phyloP scores from a whole-genome alignment of 2,113 vertebrate genomes.

The Nettapus auritus region DNA sequence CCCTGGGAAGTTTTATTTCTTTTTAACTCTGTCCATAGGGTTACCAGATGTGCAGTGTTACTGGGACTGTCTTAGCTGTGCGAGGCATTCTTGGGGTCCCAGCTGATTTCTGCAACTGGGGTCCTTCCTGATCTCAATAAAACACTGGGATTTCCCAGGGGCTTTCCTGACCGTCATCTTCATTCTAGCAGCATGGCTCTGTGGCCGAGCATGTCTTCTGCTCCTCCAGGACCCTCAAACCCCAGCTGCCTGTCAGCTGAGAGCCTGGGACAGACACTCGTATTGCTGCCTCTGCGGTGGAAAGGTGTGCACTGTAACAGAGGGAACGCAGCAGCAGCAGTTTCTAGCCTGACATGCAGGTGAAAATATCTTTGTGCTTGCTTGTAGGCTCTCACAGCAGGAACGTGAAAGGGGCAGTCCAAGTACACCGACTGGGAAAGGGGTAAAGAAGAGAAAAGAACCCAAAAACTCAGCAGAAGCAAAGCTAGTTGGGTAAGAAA shows the following conservation, averaged over 20 bases:
- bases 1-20: conserved; percentile 51
- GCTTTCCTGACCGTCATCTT: neutral
- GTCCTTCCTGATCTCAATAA: neutral
- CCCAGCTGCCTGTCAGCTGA: neutral
- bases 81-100: conserved; percentile 1
- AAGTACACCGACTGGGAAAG: neutral
- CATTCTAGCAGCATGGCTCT: neutral
- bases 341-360: neutral
- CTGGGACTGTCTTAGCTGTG: neutral
- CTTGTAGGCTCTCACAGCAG: neutral
- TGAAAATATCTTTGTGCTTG: neutral
- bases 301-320: neutral
- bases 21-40: conserved; percentile 19
- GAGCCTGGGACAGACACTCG: neutral
- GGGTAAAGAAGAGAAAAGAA: neutral
- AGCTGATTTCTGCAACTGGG: conserved; percentile 25
- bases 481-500: neutral
- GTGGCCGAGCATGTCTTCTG: neutral
- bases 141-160: conserved; percentile 1
- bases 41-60: conserved; percentile 44
- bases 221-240: neutral
- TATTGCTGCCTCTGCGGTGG: neutral
- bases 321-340: neutral
- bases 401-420: neutral
- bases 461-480: neutral